phyloP scores from a whole-genome alignment of 1,140 invertebrate genomes.

The Andricus grossulariae region DNA sequence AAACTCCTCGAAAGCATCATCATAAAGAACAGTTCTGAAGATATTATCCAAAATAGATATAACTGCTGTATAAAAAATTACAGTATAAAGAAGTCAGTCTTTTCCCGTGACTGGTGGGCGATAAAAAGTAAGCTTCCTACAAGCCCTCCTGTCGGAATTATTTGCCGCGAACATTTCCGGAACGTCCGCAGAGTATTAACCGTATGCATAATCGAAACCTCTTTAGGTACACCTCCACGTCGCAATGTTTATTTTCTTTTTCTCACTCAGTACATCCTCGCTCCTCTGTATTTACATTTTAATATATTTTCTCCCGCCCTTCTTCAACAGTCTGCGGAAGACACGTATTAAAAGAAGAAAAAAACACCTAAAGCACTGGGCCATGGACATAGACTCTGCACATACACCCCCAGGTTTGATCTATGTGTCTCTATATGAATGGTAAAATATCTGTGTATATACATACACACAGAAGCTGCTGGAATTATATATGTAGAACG shows the following conservation, averaged over 20 bases:
- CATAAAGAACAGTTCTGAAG: too few relatives aligned
- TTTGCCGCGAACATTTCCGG: constrained; percentile 18
- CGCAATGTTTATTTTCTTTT: constrained; percentile 28
- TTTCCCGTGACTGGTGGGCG: not conserved
- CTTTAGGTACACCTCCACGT: constrained; percentile 27
- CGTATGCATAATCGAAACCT: constrained; percentile 26
- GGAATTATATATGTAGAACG: not conserved
- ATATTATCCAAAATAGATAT: too few relatives aligned
- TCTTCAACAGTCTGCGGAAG: constrained; percentile 29
- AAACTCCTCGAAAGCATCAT: too few relatives aligned
- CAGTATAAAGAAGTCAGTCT: too few relatives aligned
- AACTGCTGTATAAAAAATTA: too few relatives aligned
- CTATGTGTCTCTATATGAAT: not conserved
- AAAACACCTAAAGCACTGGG: not conserved
- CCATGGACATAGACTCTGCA: not conserved
- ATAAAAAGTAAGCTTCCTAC: constrained; percentile 13
- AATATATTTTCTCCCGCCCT: constrained; percentile 26
- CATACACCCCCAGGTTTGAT: not conserved
- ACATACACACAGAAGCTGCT: not conserved
- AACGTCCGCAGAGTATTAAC: constrained; percentile 15
- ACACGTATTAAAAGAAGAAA: constrained; percentile 29
- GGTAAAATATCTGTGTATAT: not conserved
- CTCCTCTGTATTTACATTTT: constrained; percentile 14
- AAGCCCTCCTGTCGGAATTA: constrained; percentile 7
- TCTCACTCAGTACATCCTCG: constrained; percentile 10